A percentile compares a stretch with the other conserved stretches of the same genome.
Evolutionary conservation across 53 echinoderm and acorn worm genomes (phyloP).

Genomic region (Luidia sarsii): DNA sequence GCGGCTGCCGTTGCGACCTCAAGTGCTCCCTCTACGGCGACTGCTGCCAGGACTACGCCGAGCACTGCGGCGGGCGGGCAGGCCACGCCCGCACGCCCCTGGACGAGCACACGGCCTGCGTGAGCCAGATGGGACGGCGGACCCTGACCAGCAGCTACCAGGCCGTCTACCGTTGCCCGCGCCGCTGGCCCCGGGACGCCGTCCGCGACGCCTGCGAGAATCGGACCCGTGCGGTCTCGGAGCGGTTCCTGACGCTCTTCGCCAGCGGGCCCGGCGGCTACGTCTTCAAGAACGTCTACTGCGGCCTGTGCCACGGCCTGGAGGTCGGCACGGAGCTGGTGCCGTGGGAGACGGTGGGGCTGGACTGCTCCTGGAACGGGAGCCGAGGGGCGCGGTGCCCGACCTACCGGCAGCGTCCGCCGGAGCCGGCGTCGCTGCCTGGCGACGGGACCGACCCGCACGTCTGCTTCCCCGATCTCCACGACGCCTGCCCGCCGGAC

Average conservation of each 20-base stretch:
- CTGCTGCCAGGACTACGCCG: no score
- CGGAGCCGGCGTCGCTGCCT: background rate
- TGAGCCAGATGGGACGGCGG: background rate
- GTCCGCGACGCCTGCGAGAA: background rate
- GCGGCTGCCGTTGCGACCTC: no score
- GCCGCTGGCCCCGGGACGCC: background rate
- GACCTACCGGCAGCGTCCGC: background rate
- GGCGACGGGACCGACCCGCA: background rate
- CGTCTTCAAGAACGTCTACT: no score
- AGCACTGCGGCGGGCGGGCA: no score
- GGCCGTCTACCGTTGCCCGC: background rate
- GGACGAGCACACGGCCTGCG: slow-evolving; percentile 13
- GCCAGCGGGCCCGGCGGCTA: background rate
- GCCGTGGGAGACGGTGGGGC: slow-evolving; percentile 36
- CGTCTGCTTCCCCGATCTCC: background rate
- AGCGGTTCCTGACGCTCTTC: slow-evolving; percentile 7
- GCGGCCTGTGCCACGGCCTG: slow-evolving; percentile 20
- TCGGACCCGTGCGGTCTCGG: background rate
- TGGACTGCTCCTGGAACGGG: background rate
- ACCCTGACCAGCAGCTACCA: background rate
- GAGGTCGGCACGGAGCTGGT: background rate
- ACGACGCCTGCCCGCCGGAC: background rate
- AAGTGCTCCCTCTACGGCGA: no score
- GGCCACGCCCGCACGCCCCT: no score
- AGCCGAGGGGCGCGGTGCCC: background rate